Evolutionary conservation across 2,113 vertebrate genomes (phyloP), one percentile per base, ranked within the genome.

Genomic region (Ardeotis arabs): DNA sequence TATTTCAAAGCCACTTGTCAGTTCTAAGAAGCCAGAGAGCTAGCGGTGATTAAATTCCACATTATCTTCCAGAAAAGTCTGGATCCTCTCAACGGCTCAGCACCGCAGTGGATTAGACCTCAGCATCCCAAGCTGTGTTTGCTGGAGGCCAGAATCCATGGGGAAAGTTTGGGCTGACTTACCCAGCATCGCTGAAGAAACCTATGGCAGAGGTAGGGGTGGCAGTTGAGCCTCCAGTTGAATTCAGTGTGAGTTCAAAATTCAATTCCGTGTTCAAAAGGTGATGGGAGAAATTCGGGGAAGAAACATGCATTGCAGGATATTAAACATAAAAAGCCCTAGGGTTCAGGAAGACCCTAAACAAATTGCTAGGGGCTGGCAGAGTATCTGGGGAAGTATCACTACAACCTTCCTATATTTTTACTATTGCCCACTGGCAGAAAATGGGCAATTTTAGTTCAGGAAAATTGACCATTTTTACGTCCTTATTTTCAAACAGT

Each of bases 251-350:
- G 39, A 9, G 39, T 39, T 39, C 39, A 39, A 11, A 39, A 39
- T 39, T 39, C 39, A 39, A 39, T 39, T 39, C 39, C 39, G 2
- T 2, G 6, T 84, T 45, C 44, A 33, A 20, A 12, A 35, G 3
- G 15, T 2, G 17, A 39, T 12, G 63, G 35, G 27, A 76, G 49
- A 41, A 77, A 75, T 20, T 81, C n/a, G 37, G 47, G 84, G 76
- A 24, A 31, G 39, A 11, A 58, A 76, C 91, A 66, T 0, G 1
- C 0, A 1, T 10, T 3, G 2, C 6, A 59, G 22, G 60, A 14
- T 39, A 4, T 67, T 25, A 18, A 50, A 68, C 11, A 29, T 8
- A 19, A 23, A 39, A 15, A 62, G 8, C 9, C 2, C 7, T 41
- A 10, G 5, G 33, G 25, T 31, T 74, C 22, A 27, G 66, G 45